Conservation (phyloP, 1,140 invertebrate genomes). For the Ditylenchus dipsaci region DNA sequence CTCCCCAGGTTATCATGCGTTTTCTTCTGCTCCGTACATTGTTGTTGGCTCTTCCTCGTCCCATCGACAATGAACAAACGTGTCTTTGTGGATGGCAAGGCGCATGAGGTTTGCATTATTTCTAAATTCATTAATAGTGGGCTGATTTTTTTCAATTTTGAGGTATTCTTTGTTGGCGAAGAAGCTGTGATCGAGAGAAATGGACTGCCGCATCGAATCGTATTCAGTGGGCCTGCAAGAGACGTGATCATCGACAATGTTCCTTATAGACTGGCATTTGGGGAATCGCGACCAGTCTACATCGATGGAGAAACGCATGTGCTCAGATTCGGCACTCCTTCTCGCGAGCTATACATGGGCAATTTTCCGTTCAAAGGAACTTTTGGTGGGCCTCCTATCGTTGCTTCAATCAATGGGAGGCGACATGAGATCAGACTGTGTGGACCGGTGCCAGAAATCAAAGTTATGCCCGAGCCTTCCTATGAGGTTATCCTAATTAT, state of each 20-base stretch:
- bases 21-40: no score
- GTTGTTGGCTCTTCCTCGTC: no score
- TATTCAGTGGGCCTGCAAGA: slow-evolving; percentile 39
- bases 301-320: slow-evolving; percentile 63
- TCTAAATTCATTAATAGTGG: not conserved
- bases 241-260: slow-evolving; percentile 47
- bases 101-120: slow-evolving; percentile 47
- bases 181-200: slow-evolving; percentile 54
- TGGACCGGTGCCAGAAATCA: slow-evolving; percentile 70
- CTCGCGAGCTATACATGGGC: slow-evolving; percentile 82
- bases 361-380: slow-evolving; percentile 78
- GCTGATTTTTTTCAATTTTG: not conserved
- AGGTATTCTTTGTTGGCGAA: slow-evolving; percentile 51
- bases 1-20: no score
- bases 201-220: slow-evolving; percentile 47
- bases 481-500: slow-evolving; percentile 45
- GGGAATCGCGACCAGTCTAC: slow-evolving; percentile 57
- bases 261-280: slow-evolving; percentile 44
- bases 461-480: slow-evolving; percentile 60
- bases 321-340: slow-evolving; percentile 82
- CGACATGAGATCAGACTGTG: slow-evolving; percentile 77
- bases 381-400: slow-evolving; percentile 83
- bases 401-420: slow-evolving; percentile 72
- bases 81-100: slow-evolving; percentile 57
- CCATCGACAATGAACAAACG: slow-evolving; percentile 44